Evolutionary conservation across 1,140 invertebrate genomes (phyloP).

Genomic region (Diachasma alloeum): DNA sequence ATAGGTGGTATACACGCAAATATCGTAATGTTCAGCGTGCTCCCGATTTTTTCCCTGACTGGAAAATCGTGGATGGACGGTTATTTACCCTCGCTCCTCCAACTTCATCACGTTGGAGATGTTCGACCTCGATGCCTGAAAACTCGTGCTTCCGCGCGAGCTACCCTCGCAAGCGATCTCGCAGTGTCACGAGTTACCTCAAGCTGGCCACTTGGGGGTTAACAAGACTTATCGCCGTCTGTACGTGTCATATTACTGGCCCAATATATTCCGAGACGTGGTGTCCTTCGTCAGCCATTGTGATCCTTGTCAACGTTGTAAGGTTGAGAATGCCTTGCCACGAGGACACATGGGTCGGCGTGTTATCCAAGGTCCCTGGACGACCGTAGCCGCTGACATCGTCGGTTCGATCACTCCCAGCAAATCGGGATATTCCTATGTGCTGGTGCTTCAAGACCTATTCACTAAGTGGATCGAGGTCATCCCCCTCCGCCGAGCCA

Average conservation of each 20-base stretch:
- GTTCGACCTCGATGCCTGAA: too few relatives aligned
- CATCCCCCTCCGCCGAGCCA: neutral
- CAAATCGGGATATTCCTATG: too few relatives aligned
- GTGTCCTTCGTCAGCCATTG: too few relatives aligned
- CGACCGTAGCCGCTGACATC: too few relatives aligned
- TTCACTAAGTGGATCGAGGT: neutral
- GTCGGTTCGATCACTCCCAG: too few relatives aligned
- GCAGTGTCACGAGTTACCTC: too few relatives aligned
- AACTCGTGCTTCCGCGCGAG: too few relatives aligned
- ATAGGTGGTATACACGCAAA: too few relatives aligned
- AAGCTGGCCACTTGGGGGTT: conserved; percentile 45
- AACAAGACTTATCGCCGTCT: conserved; percentile 39
- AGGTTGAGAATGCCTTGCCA: conserved; percentile 11
- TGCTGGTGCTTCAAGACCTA: neutral
- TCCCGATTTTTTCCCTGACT: too few relatives aligned
- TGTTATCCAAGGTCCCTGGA: conserved; percentile 23
- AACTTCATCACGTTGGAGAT: neutral
- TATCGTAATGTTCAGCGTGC: too few relatives aligned
- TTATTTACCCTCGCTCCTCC: conserved; percentile 11
- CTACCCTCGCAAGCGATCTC: too few relatives aligned
- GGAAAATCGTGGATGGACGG: neutral
- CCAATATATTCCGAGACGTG: conserved; percentile 39
- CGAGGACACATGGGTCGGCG: conserved; percentile 25
- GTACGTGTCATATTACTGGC: conserved; percentile 41
- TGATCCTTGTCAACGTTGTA: conserved; percentile 32